Evolutionary conservation across 2,888 invertebrate species (phyloP), one percentile per base, ranked within the genome.

Genomic region (Callyntrura guangdongensis): DNA sequence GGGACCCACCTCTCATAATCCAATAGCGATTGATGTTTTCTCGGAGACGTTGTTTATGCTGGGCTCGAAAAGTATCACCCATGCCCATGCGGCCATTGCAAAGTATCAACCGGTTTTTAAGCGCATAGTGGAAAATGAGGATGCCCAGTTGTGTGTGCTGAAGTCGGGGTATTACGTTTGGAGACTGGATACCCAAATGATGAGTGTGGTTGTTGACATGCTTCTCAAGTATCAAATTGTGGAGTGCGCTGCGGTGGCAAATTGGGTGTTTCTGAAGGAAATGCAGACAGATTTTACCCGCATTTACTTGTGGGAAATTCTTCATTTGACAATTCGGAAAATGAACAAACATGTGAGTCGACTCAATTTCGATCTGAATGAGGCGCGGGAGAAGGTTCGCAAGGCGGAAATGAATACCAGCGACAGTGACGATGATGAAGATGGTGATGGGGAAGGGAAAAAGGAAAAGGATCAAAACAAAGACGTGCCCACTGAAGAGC

Each of bases 51-150:
- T 99, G 82, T 96, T 99, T 5, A 98, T 98, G 95, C 96, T 99
- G 89, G 99, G 99, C 53, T 98, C 98, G 82, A 99, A 99, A 95
- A 99, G 99, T 94, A 99, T 99, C 95, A 99, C 99, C 91, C 99
- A 99, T 95, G 98, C 99, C 94, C 99, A 99, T 95, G 99, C 99
- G 6, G 99, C 99, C n/a, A 98, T 99, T 93, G 98, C 99, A 64
- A 99, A 99, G 96, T 99, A 98, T 94, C 98, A 98, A 95, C 97
- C 97, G 95, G 98, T 98, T 1, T 98, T 98, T 94, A 98, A 98
- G 96, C 97, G 97, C 49, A 95, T 99, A 92, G 98, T 98, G 0
- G 98, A 98, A 94, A 97, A 98, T 0, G 99, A 99, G 95, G 99
- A 99, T 95, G 98, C 98, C 0, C 99, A 99, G 95, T 98, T 99